These are phyloP conservation scores for Perizoma affinitatum DNA, from an alignment of 2,888 invertebrate genomes.

Conservation along the genomic window DNA sequence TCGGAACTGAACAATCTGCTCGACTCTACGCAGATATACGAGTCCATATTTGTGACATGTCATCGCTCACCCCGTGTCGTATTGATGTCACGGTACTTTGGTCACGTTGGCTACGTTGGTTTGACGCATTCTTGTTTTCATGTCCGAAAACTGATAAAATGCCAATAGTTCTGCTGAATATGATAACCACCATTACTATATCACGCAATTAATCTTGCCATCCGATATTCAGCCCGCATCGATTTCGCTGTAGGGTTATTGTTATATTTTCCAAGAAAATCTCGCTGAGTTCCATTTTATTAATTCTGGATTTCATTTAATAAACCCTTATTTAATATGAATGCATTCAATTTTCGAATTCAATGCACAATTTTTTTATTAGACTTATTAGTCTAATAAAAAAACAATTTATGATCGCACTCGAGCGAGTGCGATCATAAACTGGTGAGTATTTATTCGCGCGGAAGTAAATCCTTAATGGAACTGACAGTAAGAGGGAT, in stretches of 20 bases:
- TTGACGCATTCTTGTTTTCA: not conserved
- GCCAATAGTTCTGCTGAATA: slow-evolving; percentile 40
- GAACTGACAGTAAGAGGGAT: slow-evolving; percentile 38
- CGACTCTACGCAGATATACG: too few relatives aligned
- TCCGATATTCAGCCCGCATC: slow-evolving; percentile 53
- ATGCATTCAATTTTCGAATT: slow-evolving; percentile 25
- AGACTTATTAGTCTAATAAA: too few relatives aligned
- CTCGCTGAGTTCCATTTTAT: slow-evolving; percentile 1
- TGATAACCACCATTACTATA: slow-evolving; percentile 46
- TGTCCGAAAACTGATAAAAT: slow-evolving; percentile 27
- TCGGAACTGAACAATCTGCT: too few relatives aligned
- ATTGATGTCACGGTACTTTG: too few relatives aligned
- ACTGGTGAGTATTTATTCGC: slow-evolving; percentile 36
- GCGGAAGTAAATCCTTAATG: slow-evolving; percentile 47
- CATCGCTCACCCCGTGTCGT: too few relatives aligned
- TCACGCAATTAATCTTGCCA: slow-evolving; percentile 43
- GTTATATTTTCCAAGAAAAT: slow-evolving; percentile 16
- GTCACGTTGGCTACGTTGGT: too few relatives aligned
- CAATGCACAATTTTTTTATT: slow-evolving; percentile 23
- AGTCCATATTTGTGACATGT: too few relatives aligned
- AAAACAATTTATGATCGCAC: too few relatives aligned
- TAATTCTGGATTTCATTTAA: slow-evolving; percentile 6
- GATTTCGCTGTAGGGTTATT: slow-evolving; percentile 44
- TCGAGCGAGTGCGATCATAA: slow-evolving; percentile 29
- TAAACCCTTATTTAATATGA: too few relatives aligned